These are phyloP conservation scores for Aphelinus certus DNA, from an alignment of 1,140 invertebrate genomes.

Conservation along the genomic window DNA sequence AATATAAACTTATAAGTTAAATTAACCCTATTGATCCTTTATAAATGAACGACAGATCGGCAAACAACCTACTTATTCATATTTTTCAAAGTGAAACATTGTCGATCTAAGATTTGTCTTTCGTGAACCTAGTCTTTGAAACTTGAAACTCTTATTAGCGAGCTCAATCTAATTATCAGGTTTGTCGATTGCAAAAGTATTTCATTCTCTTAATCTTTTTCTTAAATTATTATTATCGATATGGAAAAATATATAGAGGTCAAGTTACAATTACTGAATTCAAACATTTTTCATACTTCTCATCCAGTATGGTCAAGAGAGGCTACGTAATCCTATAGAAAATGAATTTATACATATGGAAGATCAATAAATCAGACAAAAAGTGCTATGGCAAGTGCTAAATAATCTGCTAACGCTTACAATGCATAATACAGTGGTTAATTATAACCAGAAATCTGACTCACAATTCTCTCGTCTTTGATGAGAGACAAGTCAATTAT, in stretches of 20 bases:
- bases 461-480: constrained; percentile 9
- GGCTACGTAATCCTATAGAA: constrained; percentile 33
- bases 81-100: constrained; percentile 34
- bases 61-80: constrained; percentile 40
- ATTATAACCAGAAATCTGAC: constrained; percentile 30
- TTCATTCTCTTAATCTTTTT: constrained; percentile 37
- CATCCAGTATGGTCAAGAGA: constrained; percentile 38
- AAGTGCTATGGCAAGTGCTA: constrained; percentile 34
- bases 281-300: constrained; percentile 38
- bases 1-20: constrained; percentile 41
- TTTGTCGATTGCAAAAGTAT: constrained; percentile 42
- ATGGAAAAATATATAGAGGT: constrained; percentile 44
- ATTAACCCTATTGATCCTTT: constrained; percentile 35
- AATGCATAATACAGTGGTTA: constrained; percentile 30
- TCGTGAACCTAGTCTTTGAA: constrained; percentile 38
- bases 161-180: constrained; percentile 37
- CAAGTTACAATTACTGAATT: constrained; percentile 40
- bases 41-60: constrained; percentile 36
- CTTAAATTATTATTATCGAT: constrained; percentile 44
- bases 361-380: constrained; percentile 39
- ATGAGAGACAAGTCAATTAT: constrained; percentile 34
- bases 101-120: constrained; percentile 32
- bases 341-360: constrained; percentile 40
- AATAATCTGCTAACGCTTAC: constrained; percentile 36
- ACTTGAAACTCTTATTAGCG: constrained; percentile 35